phyloP scores from a whole-genome alignment of 1,140 invertebrate genomes.

The Rhynchophorus ferrugineus region DNA sequence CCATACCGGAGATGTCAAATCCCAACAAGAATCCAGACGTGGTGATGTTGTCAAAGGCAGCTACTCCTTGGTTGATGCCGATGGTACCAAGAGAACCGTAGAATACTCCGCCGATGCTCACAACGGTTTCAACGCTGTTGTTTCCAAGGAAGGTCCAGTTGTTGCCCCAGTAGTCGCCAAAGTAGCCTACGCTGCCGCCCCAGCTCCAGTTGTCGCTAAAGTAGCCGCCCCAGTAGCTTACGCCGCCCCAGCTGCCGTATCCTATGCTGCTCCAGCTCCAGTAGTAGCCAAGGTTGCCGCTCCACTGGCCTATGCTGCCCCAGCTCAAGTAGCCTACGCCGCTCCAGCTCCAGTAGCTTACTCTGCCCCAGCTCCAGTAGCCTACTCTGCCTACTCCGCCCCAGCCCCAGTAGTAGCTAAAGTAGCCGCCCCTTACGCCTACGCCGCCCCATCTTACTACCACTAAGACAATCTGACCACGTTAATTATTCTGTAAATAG shows the following conservation, averaged over 20 bases:
- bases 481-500: no score
- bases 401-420: background rate
- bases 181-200: slow-evolving; percentile 23
- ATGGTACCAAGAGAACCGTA: slow-evolving; percentile 41
- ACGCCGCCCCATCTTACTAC: slow-evolving; percentile 1
- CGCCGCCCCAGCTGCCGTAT: slow-evolving; percentile 9
- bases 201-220: slow-evolving; percentile 12
- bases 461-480: no score
- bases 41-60: slow-evolving; percentile 57
- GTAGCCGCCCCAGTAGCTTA: slow-evolving; percentile 13
- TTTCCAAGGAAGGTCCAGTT: slow-evolving; percentile 34
- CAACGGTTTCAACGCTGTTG: slow-evolving; percentile 46
- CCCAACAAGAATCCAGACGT: slow-evolving; percentile 48
- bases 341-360: slow-evolving; percentile 27
- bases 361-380: slow-evolving; percentile 7
- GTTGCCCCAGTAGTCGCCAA: slow-evolving; percentile 38
- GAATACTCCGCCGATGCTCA: slow-evolving; percentile 56
- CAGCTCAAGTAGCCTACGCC: slow-evolving; percentile 9
- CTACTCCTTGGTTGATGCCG: slow-evolving; percentile 16
- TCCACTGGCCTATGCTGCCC: slow-evolving; percentile 11
- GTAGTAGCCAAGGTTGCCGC: no score
- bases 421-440: slow-evolving; percentile 11
- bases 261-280: slow-evolving; percentile 3
- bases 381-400: slow-evolving; percentile 11
- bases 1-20: slow-evolving; percentile 53